A percentile compares a stretch with the other conserved stretches of the same genome.
These are phyloP conservation scores for Sthenelais limicola DNA, from an alignment of 2,888 invertebrate species.

Conservation along the genomic window DNA sequence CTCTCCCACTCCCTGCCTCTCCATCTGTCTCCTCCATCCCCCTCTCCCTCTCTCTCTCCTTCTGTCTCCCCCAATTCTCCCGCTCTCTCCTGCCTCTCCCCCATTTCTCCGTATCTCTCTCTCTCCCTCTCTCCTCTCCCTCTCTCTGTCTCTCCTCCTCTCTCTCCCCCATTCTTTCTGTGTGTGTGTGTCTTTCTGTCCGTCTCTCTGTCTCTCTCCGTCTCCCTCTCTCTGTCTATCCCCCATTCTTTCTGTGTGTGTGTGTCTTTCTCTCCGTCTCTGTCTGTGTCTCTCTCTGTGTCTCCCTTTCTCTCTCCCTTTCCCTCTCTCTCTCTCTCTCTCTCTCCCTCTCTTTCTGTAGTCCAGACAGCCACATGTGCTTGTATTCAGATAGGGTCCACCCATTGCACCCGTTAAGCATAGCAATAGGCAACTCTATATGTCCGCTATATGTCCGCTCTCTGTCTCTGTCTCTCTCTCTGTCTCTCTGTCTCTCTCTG, in stretches of 20 bases:
- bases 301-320: not conserved
- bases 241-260: not conserved
- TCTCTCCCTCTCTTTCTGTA: not conserved
- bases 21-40: not conserved
- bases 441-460: no score
- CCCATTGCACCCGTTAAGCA: no score
- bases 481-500: no score
- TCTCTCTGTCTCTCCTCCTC: not conserved
- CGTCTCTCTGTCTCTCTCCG: not conserved
- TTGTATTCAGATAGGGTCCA: no score
- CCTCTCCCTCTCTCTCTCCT: not conserved
- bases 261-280: not conserved
- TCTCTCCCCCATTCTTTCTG: not conserved
- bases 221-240: not conserved
- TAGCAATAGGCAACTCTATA: no score
- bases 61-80: not conserved
- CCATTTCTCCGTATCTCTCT: not conserved
- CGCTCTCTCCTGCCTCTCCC: not conserved
- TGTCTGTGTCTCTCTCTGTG: not conserved
- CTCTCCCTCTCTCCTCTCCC: not conserved
- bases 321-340: conserved; percentile 3
- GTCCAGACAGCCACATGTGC: no score
- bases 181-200: not conserved
- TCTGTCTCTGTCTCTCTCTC: no score
- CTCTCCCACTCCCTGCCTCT: no score